Conservation (phyloP, 2,888 invertebrate genomes). For the Calliopum simillimum region DNA sequence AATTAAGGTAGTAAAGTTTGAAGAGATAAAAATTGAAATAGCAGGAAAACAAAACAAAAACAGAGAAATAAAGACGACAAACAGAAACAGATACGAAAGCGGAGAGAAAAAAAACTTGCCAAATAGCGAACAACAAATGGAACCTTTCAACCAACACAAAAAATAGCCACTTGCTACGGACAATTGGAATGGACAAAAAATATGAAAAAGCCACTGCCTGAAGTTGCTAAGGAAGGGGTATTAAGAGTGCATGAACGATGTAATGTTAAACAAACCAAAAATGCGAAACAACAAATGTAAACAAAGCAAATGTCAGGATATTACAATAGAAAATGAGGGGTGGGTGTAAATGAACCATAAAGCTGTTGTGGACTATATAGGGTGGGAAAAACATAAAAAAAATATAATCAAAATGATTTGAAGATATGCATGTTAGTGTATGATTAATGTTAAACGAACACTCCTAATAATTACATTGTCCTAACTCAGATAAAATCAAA, state of each 20-base stretch:
- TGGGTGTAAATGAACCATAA: constrained; percentile 36
- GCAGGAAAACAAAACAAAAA: constrained; percentile 55
- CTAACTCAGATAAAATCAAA: too few species aligned
- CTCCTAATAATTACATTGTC: too few species aligned
- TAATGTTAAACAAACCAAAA: constrained; percentile 31
- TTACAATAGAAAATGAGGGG: constrained; percentile 37
- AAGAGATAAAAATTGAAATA: constrained; percentile 59
- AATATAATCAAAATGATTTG: too few species aligned
- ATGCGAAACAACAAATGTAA: constrained; percentile 3
- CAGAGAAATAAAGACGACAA: constrained; percentile 30
- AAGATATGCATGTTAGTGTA: too few species aligned
- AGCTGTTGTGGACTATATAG: background rate
- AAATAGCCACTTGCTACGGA: constrained; percentile 32
- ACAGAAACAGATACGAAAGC: constrained; percentile 46
- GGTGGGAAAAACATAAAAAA: too few species aligned
- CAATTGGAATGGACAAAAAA: constrained; percentile 21
- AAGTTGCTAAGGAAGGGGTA: constrained; percentile 25
- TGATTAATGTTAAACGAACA: too few species aligned
- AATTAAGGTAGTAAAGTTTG: constrained; percentile 44
- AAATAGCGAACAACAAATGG: constrained; percentile 12
- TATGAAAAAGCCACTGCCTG: constrained; percentile 37
- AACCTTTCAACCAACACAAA: constrained; percentile 34
- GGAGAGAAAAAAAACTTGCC: constrained; percentile 30
- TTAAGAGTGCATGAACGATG: constrained; percentile 24
- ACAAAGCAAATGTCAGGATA: constrained; percentile 11